A percentile compares a stretch with the other conserved stretches of the same genome.
These are phyloP conservation scores for Acestrorhynchus altus DNA, from an alignment of 2,797 vertebrate species.

Conservation along the genomic window DNA sequence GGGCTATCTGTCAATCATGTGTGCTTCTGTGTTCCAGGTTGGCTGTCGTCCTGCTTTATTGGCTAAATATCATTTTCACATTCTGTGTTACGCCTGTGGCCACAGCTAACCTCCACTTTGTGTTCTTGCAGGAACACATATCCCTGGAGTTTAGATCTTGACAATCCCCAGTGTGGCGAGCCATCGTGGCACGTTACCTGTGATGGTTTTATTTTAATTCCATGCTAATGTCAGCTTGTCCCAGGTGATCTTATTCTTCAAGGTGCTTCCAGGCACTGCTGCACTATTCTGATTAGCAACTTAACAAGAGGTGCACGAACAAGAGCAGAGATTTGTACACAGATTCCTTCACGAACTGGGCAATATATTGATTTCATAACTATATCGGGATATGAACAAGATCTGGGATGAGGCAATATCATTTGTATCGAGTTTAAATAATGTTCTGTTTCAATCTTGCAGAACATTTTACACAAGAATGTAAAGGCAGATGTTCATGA, in stretches of 20 bases:
- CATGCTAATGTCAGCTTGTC: not conserved
- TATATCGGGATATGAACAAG: too few species aligned
- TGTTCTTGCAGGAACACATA: slow-evolving; percentile 22
- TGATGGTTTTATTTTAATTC: slow-evolving; percentile 24
- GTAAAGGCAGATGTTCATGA: too few species aligned
- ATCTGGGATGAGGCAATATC: too few species aligned
- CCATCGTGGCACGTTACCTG: not conserved
- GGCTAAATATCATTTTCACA: slow-evolving; percentile 56
- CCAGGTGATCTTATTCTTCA: not conserved
- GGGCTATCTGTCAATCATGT: slow-evolving; percentile 49
- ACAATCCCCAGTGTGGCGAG: not conserved
- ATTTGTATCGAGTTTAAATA: too few species aligned
- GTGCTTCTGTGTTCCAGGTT: slow-evolving; percentile 29
- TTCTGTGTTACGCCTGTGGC: slow-evolving; percentile 33
- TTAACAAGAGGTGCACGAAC: not conserved
- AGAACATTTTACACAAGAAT: too few species aligned
- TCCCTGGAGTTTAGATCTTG: slow-evolving; percentile 19
- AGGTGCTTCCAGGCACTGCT: not conserved
- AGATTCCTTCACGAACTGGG: too few species aligned
- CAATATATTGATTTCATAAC: too few species aligned
- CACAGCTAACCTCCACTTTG: slow-evolving; percentile 46
- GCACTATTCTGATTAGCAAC: not conserved
- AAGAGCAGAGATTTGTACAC: too few species aligned
- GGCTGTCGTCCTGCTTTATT: slow-evolving; percentile 38
- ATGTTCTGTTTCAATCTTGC: too few species aligned